Percentiles rank a stretch among this genome's conserved stretches.
Conservation (phyloP, 2,888 invertebrate genomes). For the Xylophagus ater region DNA sequence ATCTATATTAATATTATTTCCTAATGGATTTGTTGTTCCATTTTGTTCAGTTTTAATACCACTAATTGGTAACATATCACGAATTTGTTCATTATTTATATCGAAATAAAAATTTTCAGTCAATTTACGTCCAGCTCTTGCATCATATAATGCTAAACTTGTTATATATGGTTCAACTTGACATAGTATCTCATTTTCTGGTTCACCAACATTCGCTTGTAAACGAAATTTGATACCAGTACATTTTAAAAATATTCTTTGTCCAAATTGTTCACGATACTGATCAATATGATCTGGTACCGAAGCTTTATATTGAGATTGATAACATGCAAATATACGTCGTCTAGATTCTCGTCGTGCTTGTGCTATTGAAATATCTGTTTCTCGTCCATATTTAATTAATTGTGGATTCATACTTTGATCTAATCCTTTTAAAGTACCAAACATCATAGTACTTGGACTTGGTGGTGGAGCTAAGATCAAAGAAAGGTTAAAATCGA, state of each 20-base stretch:
- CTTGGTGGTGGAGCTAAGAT: constrained; percentile 45
- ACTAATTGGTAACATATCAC: constrained; percentile 42
- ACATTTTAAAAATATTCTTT: constrained; percentile 71
- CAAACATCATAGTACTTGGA: constrained; percentile 55
- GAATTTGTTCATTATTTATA: constrained; percentile 64
- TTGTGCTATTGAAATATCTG: constrained; percentile 73
- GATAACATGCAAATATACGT: constrained; percentile 63
- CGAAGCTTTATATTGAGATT: constrained; percentile 35
- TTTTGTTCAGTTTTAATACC: constrained; percentile 16
- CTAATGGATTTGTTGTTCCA: constrained; percentile 21
- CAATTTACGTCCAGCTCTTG: constrained; percentile 72
- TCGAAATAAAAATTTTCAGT: constrained; percentile 91
- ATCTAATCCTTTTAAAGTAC: constrained; percentile 76
- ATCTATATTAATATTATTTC: constrained; percentile 35
- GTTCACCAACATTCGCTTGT: constrained; percentile 63
- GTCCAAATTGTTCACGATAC: constrained; percentile 78
- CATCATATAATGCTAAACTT: constrained; percentile 81
- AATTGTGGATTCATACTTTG: constrained; percentile 88
- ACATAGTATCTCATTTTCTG: constrained; percentile 59
- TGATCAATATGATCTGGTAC: constrained; percentile 53
- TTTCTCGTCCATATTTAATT: constrained; percentile 82
- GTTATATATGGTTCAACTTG: constrained; percentile 86
- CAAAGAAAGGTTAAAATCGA: not conserved
- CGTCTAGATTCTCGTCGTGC: constrained; percentile 69
- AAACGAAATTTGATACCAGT: constrained; percentile 74